Evolutionary conservation across 2,888 invertebrate species (phyloP), one percentile per base, ranked within the genome.

Genomic region (Dione juno): DNA sequence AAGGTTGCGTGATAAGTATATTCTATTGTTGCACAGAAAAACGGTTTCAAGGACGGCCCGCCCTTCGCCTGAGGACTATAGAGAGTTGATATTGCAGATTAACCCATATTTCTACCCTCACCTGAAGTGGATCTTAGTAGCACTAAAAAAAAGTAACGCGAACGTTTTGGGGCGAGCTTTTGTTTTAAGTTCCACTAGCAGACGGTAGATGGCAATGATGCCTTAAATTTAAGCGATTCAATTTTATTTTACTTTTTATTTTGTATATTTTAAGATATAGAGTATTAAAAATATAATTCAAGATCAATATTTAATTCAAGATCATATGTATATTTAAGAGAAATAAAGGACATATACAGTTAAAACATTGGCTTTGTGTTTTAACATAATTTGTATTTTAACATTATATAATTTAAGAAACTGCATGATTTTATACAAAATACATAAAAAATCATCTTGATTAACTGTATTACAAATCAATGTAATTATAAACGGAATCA

Each of bases 11-110:
- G 41, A 59, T 48, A 71, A 67, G 63, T 43, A 65, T 58, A 57
- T 87, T 84, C 87, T 85, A 88, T 89, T 88, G 86, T 65, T 88
- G 78, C 70, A 72, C 76, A 85, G 84, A 88, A 88, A 87, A 86
- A 81, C 84, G 81, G 77, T 83, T 81, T 84, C 88, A 90, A 89
- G 90, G 90, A 77, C 85, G 77, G 37, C 69, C 64, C 77, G 78
- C 81, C 82, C 81, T 80, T 79, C 75, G 76, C 76, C 77, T 43
- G 79, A 84, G 84, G 83, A 83, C 80, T 85, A 83, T 82, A 82
- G 82, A 79, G 81, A 84, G 82, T 80, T 81, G 83, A 86, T 88
- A 86, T 85, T 82, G 81, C 81, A 85, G 88, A 89, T 89, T 87
- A 89, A 82, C 80, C 77, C 69, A 76, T 72, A 71, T 59, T 35